Evolutionary conservation across 1,140 invertebrate genomes (phyloP), one percentile per base, ranked within the genome.

Genomic region (Condylostylus longicornis): DNA sequence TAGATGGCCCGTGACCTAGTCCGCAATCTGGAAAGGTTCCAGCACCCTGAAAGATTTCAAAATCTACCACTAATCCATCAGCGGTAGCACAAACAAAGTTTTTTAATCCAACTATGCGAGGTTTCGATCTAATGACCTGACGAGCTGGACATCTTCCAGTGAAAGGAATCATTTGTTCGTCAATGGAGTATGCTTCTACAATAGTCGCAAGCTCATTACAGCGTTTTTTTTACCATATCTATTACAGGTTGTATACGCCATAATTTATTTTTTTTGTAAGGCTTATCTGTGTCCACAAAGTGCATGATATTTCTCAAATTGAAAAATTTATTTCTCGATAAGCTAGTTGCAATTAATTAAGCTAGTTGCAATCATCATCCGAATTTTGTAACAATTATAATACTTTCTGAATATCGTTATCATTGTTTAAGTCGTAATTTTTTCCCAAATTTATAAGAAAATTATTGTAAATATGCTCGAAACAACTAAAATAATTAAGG

Each of bases 91-190:
- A 34, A 19, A 34, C 33, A 7, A 34, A 19, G 14, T 34, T 34
- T 18, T 19, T 34, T n/a, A 34, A 34, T 9, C 33, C 33, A 6
- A 31, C 25, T 14, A 27, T 23, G 20, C 37, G 23, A 8, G 42
- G 42, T 23, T 44, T 42, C 28, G 42, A 42, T 27, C 36, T 42
- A 10, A 44, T 33, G 18, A 38, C 32, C 27, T 44, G 42, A 15
- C 41, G 5, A 9, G 45, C 32, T 30, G 37, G 38, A 41, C 42
- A 50, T 29, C 35, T 13, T n/a, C 39, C 42, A 15, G 36, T 25
- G 30, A 48, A 48, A n/a, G 44, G 46, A 15, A 51, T 48, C 43
- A 51, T 48, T 41, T 51, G 47, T 35, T 51, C 38, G 38, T 49
- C 47, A 38, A 49, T 49, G 29, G 40, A 41, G 30, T 41, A 46